Evolutionary conservation across 2,113 vertebrate species (phyloP), one percentile per base, ranked within the genome.

Genomic region (Azemiops feae): DNA sequence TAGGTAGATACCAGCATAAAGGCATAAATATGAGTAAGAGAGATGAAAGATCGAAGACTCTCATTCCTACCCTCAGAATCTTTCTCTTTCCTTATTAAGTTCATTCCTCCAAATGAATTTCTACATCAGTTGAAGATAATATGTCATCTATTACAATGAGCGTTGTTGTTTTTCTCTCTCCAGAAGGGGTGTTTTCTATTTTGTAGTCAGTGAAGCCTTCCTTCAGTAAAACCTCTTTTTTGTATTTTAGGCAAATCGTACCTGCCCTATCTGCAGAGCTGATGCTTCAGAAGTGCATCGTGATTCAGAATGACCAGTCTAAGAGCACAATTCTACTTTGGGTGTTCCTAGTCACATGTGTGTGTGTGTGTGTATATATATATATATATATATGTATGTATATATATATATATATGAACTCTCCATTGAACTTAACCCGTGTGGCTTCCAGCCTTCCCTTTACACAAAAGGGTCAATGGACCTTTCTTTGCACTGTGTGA

Each of bases 261-360:
- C 99, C 93, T 99, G 99, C 96, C 99, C 99, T 0, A 99, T 99
- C 97, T 99, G 99, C 96, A 98, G 99, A 98, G 99, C 99, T 92
- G 99, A 99, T 96, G 99, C 99, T 95, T 99, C 99, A 0, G 99
- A 99, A 98, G 99, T 99, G 93, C 99, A 99, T 96, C 98, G 99
- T 96, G 99, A 99, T 98, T 99, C 99, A 58, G 99, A 99, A 98
- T 99, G 98, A 99, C 97, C 96, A 95, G 94, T 95, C 95, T 96
- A 96, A 96, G 96, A 97, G 96, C 97, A 98, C 97, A 97, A 97
- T 93, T 97, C 95, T 96, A 93, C 93, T 97, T 97, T 97, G 97
- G 94, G 95, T 97, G 96, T 98, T 97, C 97, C 97, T 98, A 93
- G 92, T 97, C 97, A 98, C 96, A 57, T 97, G 96, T 98, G 92